Conservation (phyloP, 2,888 invertebrate genomes). For the Xanthorhoe designata region DNA sequence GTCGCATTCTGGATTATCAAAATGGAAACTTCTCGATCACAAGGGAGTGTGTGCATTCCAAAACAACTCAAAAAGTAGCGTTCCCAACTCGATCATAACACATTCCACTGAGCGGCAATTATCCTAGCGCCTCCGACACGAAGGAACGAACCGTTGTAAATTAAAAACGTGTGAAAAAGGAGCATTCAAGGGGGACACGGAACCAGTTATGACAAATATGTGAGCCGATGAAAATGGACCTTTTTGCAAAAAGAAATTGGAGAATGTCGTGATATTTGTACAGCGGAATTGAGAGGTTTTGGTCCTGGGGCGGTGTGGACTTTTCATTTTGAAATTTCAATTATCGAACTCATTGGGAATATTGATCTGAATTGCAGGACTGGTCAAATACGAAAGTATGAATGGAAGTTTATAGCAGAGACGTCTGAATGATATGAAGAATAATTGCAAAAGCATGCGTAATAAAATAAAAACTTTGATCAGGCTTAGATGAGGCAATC, state of each 20-base stretch:
- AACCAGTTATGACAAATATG: conserved; percentile 84
- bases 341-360: conserved; percentile 14
- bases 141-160: conserved; percentile 76
- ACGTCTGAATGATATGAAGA: background rate
- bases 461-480: too few relatives aligned
- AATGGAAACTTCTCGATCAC: background rate
- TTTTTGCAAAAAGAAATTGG: conserved; percentile 67
- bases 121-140: conserved; percentile 51
- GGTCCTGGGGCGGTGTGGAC: conserved; percentile 37
- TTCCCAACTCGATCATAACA: conserved; percentile 45
- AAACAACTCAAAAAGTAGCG: conserved; percentile 25
- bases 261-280: conserved; percentile 57
- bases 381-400: background rate
- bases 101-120: conserved; percentile 67
- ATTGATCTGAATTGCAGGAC: background rate
- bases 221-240: conserved; percentile 83
- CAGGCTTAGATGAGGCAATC: too few relatives aligned
- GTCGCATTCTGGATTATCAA: background rate
- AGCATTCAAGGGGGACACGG: conserved; percentile 66
- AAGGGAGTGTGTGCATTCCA: conserved; percentile 3
- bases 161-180: conserved; percentile 82
- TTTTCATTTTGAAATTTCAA: conserved; percentile 31
- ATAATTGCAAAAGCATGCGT: background rate
- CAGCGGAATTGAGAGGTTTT: conserved; percentile 51
- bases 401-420: background rate